phyloP scores from a whole-genome alignment of 1,140 invertebrate species.

The Apis mellifera region Amel_HAv3.1 CM009931.2:11392001-11392500 shows the following conservation, averaged over 20 bases:
- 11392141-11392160: too few relatives aligned
- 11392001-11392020: not conserved
- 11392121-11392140: too few relatives aligned
- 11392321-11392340: not conserved
- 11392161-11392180: too few relatives aligned
- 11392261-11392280: not conserved
- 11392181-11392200: too few relatives aligned
- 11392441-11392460: not conserved
- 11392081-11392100: too few relatives aligned
- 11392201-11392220: too few relatives aligned
- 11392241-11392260: not conserved
- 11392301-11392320: not conserved
- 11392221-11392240: not conserved
- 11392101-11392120: too few relatives aligned
- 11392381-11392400: too few relatives aligned
- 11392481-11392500: not conserved
- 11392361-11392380: not conserved
- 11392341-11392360: not conserved
- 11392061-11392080: not conserved
- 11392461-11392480: not conserved
- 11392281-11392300: too few relatives aligned
- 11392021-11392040: not conserved
- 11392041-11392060: not conserved
- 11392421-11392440: not conserved
- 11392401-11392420: too few relatives aligned